Evolutionary conservation across 2,113 vertebrate species (phyloP).

Genomic region (Tichodroma muraria): DNA sequence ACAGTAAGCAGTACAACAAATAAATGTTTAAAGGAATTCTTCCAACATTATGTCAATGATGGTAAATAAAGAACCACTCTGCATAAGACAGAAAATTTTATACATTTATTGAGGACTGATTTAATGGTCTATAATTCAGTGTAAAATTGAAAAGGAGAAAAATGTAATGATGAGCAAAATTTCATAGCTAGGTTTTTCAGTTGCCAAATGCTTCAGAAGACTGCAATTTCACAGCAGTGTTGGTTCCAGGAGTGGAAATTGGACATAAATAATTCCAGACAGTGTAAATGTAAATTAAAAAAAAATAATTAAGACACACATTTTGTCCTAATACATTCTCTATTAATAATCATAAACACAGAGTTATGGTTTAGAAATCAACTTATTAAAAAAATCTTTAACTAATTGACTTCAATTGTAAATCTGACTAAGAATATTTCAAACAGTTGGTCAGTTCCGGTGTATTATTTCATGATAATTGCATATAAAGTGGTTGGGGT

Average conservation of each 20-base stretch:
- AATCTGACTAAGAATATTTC: conserved; percentile 3
- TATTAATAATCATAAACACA: background rate
- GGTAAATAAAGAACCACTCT: background rate
- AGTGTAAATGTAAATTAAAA: background rate
- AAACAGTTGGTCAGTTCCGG: conserved; percentile 49
- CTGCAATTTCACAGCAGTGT: conserved; percentile 20
- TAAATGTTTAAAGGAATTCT: background rate
- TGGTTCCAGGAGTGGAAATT: conserved; percentile 36
- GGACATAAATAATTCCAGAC: conserved; percentile 19
- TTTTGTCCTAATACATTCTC: background rate
- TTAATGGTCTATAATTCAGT: conserved; percentile 44
- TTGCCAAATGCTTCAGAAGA: conserved; percentile 40
- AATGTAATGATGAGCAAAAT: conserved; percentile 29
- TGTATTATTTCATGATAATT: conserved; percentile 49
- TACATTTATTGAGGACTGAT: background rate
- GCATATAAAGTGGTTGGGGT: conserved; percentile 13
- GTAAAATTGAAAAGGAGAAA: conserved; percentile 34
- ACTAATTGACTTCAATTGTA: conserved; percentile 48
- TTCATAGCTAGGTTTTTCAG: background rate
- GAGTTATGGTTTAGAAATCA: background rate
- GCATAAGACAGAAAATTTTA: background rate
- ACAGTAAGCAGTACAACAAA: background rate
- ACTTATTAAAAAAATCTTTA: conserved; percentile 8
- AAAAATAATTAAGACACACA: background rate
- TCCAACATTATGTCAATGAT: background rate